Percentiles rank a stretch among this genome's conserved stretches.
Evolutionary conservation across 2,113 vertebrate genomes (phyloP).

Genomic region (Stomatorhinus ivindoensis): DNA sequence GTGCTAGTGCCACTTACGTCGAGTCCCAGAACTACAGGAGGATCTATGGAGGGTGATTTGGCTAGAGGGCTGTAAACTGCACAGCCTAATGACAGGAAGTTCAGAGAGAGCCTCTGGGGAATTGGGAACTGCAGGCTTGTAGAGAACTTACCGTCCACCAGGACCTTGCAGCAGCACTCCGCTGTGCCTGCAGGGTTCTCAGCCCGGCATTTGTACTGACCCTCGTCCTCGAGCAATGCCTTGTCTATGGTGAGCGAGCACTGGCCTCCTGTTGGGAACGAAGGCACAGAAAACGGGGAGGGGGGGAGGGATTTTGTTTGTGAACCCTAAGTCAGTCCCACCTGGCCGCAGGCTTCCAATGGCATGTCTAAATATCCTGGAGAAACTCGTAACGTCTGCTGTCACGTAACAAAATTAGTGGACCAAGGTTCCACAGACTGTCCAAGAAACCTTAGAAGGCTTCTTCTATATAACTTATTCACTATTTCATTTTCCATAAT

Average conservation of each 20-base stretch:
- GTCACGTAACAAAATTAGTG: neutral
- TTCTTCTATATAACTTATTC: neutral
- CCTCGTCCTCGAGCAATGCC: conserved; percentile 79
- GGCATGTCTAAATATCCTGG: neutral
- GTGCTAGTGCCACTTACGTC: neutral
- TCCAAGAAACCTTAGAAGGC: neutral
- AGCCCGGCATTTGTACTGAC: conserved; percentile 76
- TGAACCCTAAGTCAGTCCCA: neutral
- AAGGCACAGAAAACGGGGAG: neutral
- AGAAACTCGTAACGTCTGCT: neutral
- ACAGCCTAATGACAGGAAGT: neutral
- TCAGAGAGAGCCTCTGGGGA: neutral
- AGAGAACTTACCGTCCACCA: conserved; percentile 74
- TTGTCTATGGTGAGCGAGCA: conserved; percentile 86
- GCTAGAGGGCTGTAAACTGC: neutral
- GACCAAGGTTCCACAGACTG: neutral
- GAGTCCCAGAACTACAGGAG: neutral
- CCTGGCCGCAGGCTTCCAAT: neutral
- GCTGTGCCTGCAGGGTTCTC: conserved; percentile 70
- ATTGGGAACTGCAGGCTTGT: neutral
- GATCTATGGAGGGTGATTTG: neutral
- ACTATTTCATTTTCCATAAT: neutral
- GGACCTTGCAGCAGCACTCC: conserved; percentile 76
- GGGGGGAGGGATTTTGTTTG: neutral
- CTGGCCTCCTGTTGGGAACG: conserved; percentile 59